phyloP scores from a whole-genome alignment of 2,797 vertebrate species.

The Chaetodon trifasciatus region DNA sequence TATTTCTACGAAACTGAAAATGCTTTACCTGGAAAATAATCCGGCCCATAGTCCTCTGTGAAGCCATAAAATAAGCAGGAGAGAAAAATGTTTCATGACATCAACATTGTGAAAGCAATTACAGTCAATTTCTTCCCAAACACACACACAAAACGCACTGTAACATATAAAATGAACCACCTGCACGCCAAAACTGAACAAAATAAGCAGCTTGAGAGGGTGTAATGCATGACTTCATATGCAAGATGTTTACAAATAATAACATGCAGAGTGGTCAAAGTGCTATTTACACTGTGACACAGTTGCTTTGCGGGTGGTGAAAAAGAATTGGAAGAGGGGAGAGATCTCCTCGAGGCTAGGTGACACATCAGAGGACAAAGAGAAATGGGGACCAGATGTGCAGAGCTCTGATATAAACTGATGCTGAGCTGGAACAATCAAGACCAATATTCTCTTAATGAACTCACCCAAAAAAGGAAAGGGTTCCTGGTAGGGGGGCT shows the following conservation, averaged over 20 bases:
- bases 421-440: conserved; percentile 42
- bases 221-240: conserved; percentile 65
- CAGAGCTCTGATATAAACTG: conserved; percentile 39
- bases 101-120: conserved; percentile 47
- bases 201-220: conserved; percentile 28
- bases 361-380: conserved; percentile 68
- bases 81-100: conserved; percentile 45
- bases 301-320: conserved; percentile 61
- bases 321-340: conserved; percentile 40
- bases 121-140: conserved; percentile 1
- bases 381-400: conserved; percentile 71
- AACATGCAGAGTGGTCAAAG: conserved; percentile 43
- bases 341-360: conserved; percentile 56
- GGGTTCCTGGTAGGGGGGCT: conserved; percentile 73
- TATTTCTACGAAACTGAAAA: not conserved
- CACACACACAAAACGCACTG: not conserved
- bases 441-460: conserved; percentile 47
- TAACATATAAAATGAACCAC: conserved; percentile 53
- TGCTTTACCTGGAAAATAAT: conserved; percentile 77
- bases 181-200: conserved; percentile 41
- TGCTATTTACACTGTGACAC: conserved; percentile 49
- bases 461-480: conserved; percentile 79
- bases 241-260: conserved; percentile 63
- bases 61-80: conserved; percentile 43
- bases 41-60: conserved; percentile 74